phyloP scores from a whole-genome alignment of 2,113 vertebrate genomes.

The Hylia prasina region DNA sequence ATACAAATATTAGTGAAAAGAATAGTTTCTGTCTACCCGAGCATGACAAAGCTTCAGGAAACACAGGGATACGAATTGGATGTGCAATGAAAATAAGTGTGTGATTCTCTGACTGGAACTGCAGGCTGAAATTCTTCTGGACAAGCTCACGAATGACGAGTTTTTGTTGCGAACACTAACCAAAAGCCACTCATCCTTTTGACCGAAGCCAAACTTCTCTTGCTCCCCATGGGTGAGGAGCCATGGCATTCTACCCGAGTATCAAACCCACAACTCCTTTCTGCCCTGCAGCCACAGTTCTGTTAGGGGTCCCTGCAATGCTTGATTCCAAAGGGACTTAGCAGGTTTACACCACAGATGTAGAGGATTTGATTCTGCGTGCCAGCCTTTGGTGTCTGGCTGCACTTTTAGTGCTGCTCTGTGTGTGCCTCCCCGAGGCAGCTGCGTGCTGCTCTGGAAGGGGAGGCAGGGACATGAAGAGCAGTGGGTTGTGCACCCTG shows the following conservation, averaged over 20 bases:
- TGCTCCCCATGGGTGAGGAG: background rate
- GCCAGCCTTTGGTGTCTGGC: background rate
- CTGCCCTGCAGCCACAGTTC: background rate
- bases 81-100: conserved; percentile 8
- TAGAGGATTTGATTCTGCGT: background rate
- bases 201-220: background rate
- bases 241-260: rapidly evolving
- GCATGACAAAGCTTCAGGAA: conserved; percentile 52
- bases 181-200: background rate
- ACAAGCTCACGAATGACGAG: background rate
- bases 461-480: rapidly evolving
- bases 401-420: rapidly evolving
- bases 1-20: conserved; percentile 47
- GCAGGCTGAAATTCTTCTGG: background rate
- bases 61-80: background rate
- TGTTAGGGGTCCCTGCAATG: background rate
- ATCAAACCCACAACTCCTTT: background rate
- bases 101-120: background rate
- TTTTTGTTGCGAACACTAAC: background rate
- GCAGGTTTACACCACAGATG: background rate
- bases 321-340: background rate
- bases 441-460: background rate
- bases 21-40: conserved; percentile 17
- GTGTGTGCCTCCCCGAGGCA: rapidly evolving
- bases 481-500: background rate